Conservation (phyloP, 2,888 invertebrate genomes). For the Carpatolechia fugitivella region DNA sequence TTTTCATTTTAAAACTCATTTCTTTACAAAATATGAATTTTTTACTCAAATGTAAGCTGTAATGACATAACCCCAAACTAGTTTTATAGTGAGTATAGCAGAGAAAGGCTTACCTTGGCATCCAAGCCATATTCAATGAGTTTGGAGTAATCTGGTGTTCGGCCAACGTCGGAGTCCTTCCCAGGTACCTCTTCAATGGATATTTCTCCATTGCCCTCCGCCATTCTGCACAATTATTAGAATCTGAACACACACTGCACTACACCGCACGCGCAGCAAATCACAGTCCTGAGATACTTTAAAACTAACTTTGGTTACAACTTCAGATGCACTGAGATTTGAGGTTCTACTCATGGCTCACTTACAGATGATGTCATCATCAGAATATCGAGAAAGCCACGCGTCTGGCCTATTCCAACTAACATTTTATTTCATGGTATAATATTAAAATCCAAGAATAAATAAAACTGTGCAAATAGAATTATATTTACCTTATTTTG, state of each 20-base stretch:
- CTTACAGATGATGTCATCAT: conserved; percentile 69
- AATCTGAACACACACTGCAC: conserved; percentile 66
- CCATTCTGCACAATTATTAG: conserved; percentile 83
- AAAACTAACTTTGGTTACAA: conserved; percentile 33
- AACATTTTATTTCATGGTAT: conserved; percentile 29
- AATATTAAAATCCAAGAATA: conserved; percentile 23
- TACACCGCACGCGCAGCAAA: conserved; percentile 26
- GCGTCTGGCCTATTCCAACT: conserved; percentile 52
- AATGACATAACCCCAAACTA: not conserved
- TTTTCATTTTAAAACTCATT: not conserved
- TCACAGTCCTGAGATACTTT: conserved; percentile 31
- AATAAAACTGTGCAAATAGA: conserved; percentile 26
- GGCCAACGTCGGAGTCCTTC: conserved; percentile 83
- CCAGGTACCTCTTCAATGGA: conserved; percentile 85
- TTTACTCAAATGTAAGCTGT: not conserved
- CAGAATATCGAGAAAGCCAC: conserved; percentile 66
- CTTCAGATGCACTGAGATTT: conserved; percentile 36
- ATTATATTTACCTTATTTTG: conserved; percentile 76
- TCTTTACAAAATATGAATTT: not conserved
- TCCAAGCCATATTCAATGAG: conserved; percentile 97
- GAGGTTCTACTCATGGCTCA: conserved; percentile 46
- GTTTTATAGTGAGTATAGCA: not conserved
- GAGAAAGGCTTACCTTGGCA: conserved; percentile 83
- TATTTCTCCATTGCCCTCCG: conserved; percentile 92
- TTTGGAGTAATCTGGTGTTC: conserved; percentile 95